Percentiles rank a stretch among this genome's conserved stretches.
phyloP scores from a whole-genome alignment of 2,113 vertebrate species.

The Sigmodon hispidus region DNA sequence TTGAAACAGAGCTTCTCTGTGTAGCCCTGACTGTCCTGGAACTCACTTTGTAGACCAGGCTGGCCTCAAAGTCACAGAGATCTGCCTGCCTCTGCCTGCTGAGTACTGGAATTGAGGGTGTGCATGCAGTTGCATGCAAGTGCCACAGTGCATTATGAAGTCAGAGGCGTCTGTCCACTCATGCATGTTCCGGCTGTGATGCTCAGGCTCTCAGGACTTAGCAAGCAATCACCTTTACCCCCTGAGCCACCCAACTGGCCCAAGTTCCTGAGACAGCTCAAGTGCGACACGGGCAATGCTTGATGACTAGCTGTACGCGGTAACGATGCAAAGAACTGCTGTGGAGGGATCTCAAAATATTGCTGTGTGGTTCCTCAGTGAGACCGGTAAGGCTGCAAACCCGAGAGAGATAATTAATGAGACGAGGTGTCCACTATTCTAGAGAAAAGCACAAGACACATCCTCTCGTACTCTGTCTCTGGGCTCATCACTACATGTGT shows the following conservation, averaged over 20 bases:
- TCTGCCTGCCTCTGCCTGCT: background rate
- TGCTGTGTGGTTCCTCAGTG: constrained; percentile 60
- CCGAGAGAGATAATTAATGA: constrained; percentile 78
- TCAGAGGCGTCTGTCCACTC: background rate
- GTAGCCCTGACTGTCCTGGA: too few species aligned
- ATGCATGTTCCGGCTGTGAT: background rate
- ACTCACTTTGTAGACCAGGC: background rate
- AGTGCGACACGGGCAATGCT: constrained; percentile 57
- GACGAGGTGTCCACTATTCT: constrained; percentile 75
- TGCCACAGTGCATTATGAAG: too few species aligned
- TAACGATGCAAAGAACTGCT: constrained; percentile 62
- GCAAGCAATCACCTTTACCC: background rate
- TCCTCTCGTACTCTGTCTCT: constrained; percentile 79
- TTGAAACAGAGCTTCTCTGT: background rate
- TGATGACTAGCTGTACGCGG: constrained; percentile 61
- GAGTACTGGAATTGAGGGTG: background rate
- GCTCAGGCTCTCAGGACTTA: too few species aligned
- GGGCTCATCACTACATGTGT: constrained; percentile 80
- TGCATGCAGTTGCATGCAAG: too few species aligned
- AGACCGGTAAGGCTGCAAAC: constrained; percentile 67
- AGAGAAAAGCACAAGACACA: constrained; percentile 77
- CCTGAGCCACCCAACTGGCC: background rate
- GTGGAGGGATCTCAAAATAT: constrained; percentile 62
- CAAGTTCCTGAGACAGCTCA: constrained; percentile 19
- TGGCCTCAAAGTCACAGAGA: background rate